These are phyloP conservation scores for Lasioglossum oenotherae DNA, from an alignment of 2,888 invertebrate genomes.

Conservation along the genomic window DNA sequence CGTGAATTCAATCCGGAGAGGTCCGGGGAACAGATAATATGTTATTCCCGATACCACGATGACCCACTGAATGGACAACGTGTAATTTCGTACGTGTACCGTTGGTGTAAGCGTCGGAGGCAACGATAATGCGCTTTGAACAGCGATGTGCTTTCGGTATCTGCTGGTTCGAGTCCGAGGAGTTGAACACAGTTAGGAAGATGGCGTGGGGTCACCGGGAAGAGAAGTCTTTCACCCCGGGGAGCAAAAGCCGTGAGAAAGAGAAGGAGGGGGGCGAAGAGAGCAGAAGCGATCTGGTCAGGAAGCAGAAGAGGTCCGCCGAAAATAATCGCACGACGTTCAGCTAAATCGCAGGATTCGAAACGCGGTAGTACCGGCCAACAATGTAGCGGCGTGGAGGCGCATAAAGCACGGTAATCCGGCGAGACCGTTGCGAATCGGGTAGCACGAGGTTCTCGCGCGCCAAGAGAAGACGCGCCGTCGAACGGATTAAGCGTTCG, in stretches of 20 bases:
- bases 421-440: slow-evolving; percentile 55
- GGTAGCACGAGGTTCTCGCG: slow-evolving; percentile 1
- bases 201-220: slow-evolving; percentile 8
- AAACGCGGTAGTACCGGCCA: slow-evolving; percentile 23
- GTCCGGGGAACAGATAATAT: slow-evolving; percentile 43
- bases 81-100: slow-evolving; percentile 53
- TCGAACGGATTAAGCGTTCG: slow-evolving; percentile 44
- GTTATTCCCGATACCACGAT: slow-evolving; percentile 51
- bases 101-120: background rate
- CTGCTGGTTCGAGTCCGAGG: background rate
- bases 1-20: slow-evolving; percentile 53
- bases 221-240: slow-evolving; percentile 1
- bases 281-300: background rate
- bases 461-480: slow-evolving; percentile 13
- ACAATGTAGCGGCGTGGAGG: slow-evolving; percentile 30
- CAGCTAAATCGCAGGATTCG: slow-evolving; percentile 20
- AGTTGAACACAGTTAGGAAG: background rate
- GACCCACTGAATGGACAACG: slow-evolving; percentile 52
- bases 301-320: background rate
- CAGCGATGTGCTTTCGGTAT: background rate
- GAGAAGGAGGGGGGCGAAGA: background rate
- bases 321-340: slow-evolving; percentile 39
- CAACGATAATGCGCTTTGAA: background rate
- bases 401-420: slow-evolving; percentile 49
- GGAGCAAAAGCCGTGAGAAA: background rate